phyloP scores from a whole-genome alignment of 2,113 vertebrate species.

The Montifringilla adamsi region DNA sequence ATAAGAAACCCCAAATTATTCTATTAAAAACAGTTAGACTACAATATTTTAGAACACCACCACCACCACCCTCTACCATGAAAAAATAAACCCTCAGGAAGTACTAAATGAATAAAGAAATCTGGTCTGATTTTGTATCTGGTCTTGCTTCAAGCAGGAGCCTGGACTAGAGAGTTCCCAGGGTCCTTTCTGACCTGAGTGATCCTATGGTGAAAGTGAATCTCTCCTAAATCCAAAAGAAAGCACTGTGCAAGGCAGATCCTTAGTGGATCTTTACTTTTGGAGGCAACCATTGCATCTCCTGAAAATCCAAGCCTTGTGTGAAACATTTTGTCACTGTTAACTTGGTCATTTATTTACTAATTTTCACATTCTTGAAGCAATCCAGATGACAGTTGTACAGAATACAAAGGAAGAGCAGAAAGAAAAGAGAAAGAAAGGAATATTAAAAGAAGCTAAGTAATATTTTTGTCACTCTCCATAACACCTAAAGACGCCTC shows the following conservation, averaged over 20 bases:
- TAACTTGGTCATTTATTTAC: background rate
- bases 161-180: background rate
- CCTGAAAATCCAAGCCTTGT: background rate
- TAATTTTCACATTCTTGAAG: background rate
- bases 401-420: background rate
- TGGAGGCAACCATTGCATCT: background rate
- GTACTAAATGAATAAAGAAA: background rate
- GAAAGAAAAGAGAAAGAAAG: background rate
- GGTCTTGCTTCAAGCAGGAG: background rate
- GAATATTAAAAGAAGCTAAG: background rate
- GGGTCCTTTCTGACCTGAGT: background rate
- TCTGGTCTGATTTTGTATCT: background rate
- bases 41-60: background rate
- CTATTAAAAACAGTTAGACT: background rate
- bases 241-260: background rate
- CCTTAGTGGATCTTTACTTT: background rate
- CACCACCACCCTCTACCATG: background rate
- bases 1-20: background rate
- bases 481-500: background rate
- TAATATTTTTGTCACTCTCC: background rate
- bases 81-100: background rate
- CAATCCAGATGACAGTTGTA: background rate
- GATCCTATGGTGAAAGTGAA: background rate
- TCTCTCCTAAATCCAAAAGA: background rate
- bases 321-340: background rate